These are phyloP conservation scores for Sarcophaga caerulescens DNA, from an alignment of 2,888 invertebrate genomes.

Conservation along the genomic window DNA sequence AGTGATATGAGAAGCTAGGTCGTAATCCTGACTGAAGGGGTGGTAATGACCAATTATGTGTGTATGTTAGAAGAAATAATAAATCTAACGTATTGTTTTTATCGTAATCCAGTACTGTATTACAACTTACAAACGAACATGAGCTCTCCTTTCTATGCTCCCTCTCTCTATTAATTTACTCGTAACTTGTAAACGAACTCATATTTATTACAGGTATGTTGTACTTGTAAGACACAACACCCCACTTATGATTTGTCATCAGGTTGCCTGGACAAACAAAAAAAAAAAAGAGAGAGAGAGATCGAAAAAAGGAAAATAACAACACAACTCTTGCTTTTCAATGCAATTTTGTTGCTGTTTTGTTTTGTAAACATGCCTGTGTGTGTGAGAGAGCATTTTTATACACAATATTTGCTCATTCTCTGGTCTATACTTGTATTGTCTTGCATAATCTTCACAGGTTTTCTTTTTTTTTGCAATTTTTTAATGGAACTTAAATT, in stretches of 20 bases:
- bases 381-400: neutral
- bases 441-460: neutral
- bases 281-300: neutral
- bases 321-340: constrained; percentile 15
- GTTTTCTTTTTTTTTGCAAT: neutral
- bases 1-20: too few species aligned
- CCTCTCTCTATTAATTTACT: neutral
- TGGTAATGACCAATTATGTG: too few species aligned
- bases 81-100: too few species aligned
- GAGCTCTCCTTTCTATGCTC: neutral
- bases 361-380: neutral
- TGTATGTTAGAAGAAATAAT: too few species aligned
- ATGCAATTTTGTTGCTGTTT: neutral
- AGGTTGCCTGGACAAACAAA: constrained; percentile 54
- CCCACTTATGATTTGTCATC: constrained; percentile 46
- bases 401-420: constrained; percentile 42
- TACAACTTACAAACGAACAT: neutral
- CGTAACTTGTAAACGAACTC: too few species aligned
- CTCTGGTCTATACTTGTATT: constrained; percentile 3
- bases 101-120: too few species aligned
- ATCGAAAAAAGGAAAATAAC: neutral
- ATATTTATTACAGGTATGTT: neutral
- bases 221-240: neutral
- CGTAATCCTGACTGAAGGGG: too few species aligned
- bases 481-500: constrained; percentile 39